Percentiles rank a stretch among this genome's conserved stretches.
phyloP scores from a whole-genome alignment of 2,113 vertebrate species.

The Cryptoleucopteryx plumbea region DNA sequence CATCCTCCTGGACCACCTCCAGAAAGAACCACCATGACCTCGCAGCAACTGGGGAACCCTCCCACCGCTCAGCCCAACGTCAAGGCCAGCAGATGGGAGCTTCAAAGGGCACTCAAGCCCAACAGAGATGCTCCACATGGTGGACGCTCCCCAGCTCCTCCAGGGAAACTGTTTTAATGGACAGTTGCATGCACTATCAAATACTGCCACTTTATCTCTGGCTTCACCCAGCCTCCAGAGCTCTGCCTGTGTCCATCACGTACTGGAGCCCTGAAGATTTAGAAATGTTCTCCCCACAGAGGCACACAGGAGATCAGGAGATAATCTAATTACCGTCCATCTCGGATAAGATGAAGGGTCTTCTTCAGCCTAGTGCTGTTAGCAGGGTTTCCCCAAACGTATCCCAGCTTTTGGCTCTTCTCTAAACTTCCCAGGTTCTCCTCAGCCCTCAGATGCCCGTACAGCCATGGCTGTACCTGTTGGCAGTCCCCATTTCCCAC shows the following conservation, averaged over 20 bases:
- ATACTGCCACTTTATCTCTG: background rate
- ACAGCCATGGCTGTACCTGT: background rate
- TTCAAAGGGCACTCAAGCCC: background rate
- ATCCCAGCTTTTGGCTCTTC: background rate
- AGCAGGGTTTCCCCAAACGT: background rate
- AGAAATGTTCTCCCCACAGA: background rate
- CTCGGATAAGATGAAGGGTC: background rate
- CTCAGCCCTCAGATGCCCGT: background rate
- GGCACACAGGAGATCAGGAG: background rate
- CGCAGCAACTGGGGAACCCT: background rate
- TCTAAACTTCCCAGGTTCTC: background rate
- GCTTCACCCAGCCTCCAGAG: background rate
- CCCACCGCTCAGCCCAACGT: fast-evolving
- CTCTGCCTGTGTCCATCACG: background rate
- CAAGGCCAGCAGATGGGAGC: background rate
- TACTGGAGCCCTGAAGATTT: background rate
- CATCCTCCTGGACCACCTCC: background rate
- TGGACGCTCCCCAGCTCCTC: background rate
- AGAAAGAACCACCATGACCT: background rate
- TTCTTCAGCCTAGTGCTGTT: background rate
- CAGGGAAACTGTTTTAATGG: background rate
- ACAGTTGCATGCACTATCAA: background rate
- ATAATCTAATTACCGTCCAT: background rate
- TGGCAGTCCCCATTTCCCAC: background rate
- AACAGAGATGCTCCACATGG: background rate